A percentile compares a stretch with the other conserved stretches of the same genome.
These are phyloP conservation scores for Asbolus verrucosus DNA, from an alignment of 1,140 invertebrate genomes.

Conservation along the genomic window DNA sequence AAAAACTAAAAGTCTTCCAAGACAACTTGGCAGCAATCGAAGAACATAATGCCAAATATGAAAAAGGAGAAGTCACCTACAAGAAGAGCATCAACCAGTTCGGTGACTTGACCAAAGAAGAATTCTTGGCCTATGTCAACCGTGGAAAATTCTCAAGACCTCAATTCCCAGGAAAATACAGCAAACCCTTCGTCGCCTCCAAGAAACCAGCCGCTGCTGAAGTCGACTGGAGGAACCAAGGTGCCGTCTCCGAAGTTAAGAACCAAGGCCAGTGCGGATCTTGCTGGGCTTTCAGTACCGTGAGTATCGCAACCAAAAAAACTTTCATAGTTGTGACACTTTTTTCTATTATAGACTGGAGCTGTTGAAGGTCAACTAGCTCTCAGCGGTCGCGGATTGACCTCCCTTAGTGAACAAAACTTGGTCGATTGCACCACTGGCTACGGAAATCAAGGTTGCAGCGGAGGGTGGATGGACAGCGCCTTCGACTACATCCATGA, in stretches of 20 bases:
- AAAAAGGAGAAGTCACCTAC: conserved; percentile 74
- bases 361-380: conserved; percentile 95
- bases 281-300: conserved; percentile 70
- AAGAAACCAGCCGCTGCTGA: conserved; percentile 49
- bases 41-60: conserved; percentile 81
- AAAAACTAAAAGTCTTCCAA: conserved; percentile 86
- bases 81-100: conserved; percentile 83
- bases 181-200: conserved; percentile 13
- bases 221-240: too few relatives aligned
- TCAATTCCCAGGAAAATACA: too few relatives aligned
- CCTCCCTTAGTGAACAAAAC: conserved; percentile 96
- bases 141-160: conserved; percentile 71
- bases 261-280: conserved; percentile 62
- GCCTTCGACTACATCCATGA: conserved; percentile 91
- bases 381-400: conserved; percentile 81
- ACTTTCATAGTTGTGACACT: conserved; percentile 18
- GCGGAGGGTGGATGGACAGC: conserved; percentile 93
- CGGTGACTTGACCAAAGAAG: conserved; percentile 85
- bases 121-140: conserved; percentile 75
- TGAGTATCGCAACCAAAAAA: conserved; percentile 43
- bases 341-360: conserved; percentile 77
- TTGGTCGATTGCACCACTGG: conserved; percentile 91
- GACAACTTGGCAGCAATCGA: conserved; percentile 87
- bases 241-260: conserved; percentile 54
- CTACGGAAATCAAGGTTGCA: conserved; percentile 94